Conservation (phyloP, 2,888 invertebrate species). For the Baccha elongata region DNA sequence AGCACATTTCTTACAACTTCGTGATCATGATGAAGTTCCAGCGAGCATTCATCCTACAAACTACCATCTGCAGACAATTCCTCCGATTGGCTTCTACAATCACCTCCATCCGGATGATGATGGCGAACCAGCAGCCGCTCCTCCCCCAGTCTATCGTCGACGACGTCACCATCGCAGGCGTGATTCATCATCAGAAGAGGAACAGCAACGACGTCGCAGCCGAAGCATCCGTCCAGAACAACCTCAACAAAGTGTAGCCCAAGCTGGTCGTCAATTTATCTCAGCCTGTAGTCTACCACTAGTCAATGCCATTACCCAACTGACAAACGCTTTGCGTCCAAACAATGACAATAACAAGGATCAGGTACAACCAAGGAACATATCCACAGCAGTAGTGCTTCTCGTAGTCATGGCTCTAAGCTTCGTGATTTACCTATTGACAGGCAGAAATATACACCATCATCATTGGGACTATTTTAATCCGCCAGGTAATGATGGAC, state of each 20-base stretch:
- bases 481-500: conserved; percentile 87
- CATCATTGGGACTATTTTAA: conserved; percentile 95
- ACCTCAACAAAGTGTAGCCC: conserved; percentile 85
- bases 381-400: conserved; percentile 90
- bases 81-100: conserved; percentile 83
- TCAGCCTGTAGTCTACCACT: conserved; percentile 87
- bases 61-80: conserved; percentile 84
- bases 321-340: conserved; percentile 84
- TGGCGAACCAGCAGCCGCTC: conserved; percentile 77
- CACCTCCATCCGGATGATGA: conserved; percentile 81
- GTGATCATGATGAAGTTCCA: conserved; percentile 78
- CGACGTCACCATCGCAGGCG: conserved; percentile 83
- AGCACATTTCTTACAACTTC: conserved; percentile 30
- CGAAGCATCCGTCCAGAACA: conserved; percentile 83
- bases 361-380: conserved; percentile 84
- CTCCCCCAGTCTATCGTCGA: conserved; percentile 83
- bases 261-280: conserved; percentile 88
- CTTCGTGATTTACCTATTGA: conserved; percentile 89
- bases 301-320: conserved; percentile 86
- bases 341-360: conserved; percentile 81
- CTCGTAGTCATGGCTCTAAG: conserved; percentile 90
- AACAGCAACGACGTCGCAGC: conserved; percentile 82
- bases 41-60: conserved; percentile 81
- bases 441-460: conserved; percentile 89
- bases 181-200: conserved; percentile 84